Conservation (phyloP, 2,113 vertebrate species). For the Labeo rohita region DNA sequence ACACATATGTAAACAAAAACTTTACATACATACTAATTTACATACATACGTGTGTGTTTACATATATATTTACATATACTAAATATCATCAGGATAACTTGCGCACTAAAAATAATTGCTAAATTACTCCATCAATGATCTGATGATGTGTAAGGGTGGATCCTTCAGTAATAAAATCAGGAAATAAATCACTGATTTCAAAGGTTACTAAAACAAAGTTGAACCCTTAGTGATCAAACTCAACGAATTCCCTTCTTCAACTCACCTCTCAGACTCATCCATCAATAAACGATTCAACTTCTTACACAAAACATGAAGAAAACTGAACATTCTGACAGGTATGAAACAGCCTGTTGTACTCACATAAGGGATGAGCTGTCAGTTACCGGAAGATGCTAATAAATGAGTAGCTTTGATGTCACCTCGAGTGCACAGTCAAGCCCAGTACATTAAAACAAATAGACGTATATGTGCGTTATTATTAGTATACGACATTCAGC, state of each 20-base stretch:
- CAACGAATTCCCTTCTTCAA: background rate
- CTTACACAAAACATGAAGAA: background rate
- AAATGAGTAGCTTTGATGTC: background rate
- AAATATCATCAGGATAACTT: background rate
- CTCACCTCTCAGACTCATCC: background rate
- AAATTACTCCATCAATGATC: background rate
- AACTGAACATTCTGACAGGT: too few species aligned
- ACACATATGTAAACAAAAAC: too few species aligned
- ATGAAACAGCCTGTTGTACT: conserved; percentile 21
- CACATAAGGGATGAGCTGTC: background rate
- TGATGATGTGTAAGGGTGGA: background rate
- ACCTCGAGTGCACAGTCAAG: background rate
- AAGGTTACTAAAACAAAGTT: conserved; percentile 33
- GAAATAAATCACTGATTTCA: conserved; percentile 3
- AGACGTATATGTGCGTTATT: background rate
- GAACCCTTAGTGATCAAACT: background rate
- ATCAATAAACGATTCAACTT: background rate
- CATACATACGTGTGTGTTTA: too few species aligned
- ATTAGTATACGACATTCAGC: background rate
- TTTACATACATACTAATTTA: too few species aligned
- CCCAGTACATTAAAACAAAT: background rate
- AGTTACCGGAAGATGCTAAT: background rate
- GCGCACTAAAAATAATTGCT: background rate
- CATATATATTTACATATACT: too few species aligned
- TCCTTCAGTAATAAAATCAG: background rate